A percentile compares a stretch with the other conserved stretches of the same genome.
Conservation (phyloP, 2,888 invertebrate species). For the Chloromyia formosa region DNA sequence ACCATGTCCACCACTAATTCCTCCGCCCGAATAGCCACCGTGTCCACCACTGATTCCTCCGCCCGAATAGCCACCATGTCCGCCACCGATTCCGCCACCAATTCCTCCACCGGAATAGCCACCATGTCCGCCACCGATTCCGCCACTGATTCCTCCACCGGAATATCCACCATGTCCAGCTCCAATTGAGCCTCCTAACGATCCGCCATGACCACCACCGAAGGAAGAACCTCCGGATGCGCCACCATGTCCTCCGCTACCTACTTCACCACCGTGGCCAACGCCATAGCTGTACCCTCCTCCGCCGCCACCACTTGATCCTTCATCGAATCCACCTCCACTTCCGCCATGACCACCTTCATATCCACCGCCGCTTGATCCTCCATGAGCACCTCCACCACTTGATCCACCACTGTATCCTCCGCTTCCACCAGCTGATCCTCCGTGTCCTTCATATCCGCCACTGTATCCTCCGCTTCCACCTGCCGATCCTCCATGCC, state of each 20-base stretch:
- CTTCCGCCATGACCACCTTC: constrained; percentile 9
- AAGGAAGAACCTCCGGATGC: constrained; percentile 54
- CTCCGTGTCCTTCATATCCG: constrained; percentile 15
- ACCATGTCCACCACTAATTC: background rate
- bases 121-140: constrained; percentile 5
- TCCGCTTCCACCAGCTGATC: background rate
- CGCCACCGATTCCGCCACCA: constrained; percentile 18
- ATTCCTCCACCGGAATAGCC: background rate
- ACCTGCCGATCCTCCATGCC: constrained; percentile 9
- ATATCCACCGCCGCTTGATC: constrained; percentile 26
- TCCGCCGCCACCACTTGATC: background rate
- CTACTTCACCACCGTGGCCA: constrained; percentile 53
- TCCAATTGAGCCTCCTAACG: constrained; percentile 47
- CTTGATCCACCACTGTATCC: background rate
- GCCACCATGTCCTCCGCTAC: constrained; percentile 54
- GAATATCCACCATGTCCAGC: constrained; percentile 57
- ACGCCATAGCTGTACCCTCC: background rate
- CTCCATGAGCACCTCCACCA: constrained; percentile 11
- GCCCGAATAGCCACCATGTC: background rate
- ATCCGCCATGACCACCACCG: constrained; percentile 52
- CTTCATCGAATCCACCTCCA: background rate
- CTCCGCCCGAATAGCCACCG: background rate
- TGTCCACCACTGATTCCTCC: background rate
- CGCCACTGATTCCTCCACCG: constrained; percentile 48
- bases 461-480: constrained; percentile 18